These are phyloP conservation scores for Melikaiella ostensackeni DNA, from an alignment of 2,888 invertebrate species.

Conservation along the genomic window DNA sequence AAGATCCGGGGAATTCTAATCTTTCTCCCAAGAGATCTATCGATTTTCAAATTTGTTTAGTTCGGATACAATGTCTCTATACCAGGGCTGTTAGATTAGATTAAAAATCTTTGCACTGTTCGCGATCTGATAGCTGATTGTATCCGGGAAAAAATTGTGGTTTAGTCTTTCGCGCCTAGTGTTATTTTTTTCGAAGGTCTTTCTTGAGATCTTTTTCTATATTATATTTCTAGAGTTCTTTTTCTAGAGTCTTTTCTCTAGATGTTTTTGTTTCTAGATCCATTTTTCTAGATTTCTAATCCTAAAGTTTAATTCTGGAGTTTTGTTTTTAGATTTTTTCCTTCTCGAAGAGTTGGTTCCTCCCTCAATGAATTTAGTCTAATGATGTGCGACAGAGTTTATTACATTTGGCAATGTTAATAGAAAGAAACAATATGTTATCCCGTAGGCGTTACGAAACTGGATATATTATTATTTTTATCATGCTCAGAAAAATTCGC, in stretches of 20 bases:
- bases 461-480: constrained; percentile 64
- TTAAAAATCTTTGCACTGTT: not conserved
- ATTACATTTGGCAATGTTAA: constrained; percentile 64
- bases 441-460: constrained; percentile 62
- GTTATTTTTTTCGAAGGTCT: not conserved
- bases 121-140: not conserved
- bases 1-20: not conserved
- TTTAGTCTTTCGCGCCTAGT: not conserved
- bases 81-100: too few relatives aligned
- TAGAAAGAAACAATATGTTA: constrained; percentile 59
- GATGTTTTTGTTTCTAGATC: not conserved
- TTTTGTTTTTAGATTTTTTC: constrained; percentile 1
- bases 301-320: not conserved
- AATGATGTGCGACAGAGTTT: constrained; percentile 59
- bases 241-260: constrained; percentile 1
- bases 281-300: not conserved
- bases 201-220: not conserved
- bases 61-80: not conserved
- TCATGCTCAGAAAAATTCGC: constrained; percentile 55
- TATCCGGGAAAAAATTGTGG: not conserved
- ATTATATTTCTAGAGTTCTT: not conserved
- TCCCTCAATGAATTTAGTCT: constrained; percentile 47
- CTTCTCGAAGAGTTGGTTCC: not conserved
- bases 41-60: not conserved
- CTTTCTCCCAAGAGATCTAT: not conserved